phyloP scores from a whole-genome alignment of 2,797 vertebrate genomes.

The Botia almorhae region DNA sequence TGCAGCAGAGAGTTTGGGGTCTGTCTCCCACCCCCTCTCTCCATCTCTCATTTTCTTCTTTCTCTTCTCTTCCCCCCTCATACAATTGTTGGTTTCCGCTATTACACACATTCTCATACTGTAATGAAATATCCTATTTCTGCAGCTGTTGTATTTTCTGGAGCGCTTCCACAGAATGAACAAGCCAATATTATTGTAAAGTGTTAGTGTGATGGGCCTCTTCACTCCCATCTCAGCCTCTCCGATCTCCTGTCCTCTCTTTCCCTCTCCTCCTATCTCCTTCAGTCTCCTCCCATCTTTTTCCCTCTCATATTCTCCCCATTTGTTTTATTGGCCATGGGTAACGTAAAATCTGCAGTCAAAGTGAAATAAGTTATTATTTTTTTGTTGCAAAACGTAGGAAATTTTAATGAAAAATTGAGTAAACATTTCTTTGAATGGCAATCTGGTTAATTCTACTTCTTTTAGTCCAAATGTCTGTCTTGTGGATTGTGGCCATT shows the following conservation, averaged over 20 bases:
- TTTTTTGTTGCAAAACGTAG: neutral
- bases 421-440: neutral
- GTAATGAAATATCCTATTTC: conserved; percentile 49
- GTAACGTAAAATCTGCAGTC: neutral
- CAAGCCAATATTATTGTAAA: conserved; percentile 20
- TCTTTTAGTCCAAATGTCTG: neutral
- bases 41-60: conserved; percentile 31
- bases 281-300: no score
- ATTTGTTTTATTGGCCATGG: no score
- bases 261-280: conserved; percentile 6
- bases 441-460: neutral
- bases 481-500: neutral
- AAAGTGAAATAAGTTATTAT: neutral
- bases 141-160: conserved; percentile 47
- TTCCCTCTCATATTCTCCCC: no score
- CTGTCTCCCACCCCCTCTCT: conserved; percentile 3
- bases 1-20: conserved; percentile 56
- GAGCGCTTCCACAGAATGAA: conserved; percentile 25
- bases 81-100: conserved; percentile 24
- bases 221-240: neutral
- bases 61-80: conserved; percentile 6
- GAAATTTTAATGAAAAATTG: neutral
- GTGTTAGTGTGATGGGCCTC: conserved; percentile 18
- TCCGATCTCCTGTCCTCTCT: neutral
- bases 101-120: conserved; percentile 28